Base-by-base conservation (phyloP, 2,797 vertebrate genomes). In the Vultur gryphus region DNA sequence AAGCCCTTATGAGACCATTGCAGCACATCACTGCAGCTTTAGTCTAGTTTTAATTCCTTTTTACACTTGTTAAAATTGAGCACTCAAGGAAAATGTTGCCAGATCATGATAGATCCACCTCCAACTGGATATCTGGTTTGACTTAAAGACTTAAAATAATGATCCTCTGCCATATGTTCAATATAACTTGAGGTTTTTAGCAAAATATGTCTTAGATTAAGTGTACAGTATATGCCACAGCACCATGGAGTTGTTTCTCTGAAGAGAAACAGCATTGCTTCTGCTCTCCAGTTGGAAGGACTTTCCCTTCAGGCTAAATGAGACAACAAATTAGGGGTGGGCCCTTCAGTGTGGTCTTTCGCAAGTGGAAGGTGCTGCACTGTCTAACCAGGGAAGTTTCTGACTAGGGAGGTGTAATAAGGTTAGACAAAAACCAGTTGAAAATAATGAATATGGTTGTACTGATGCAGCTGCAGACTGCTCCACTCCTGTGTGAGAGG, bases 321-420 rank as follows among this genome's bases (percentile, higher is more conserved):
- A 97, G 97, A 95, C 94, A 93, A 96, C 81, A 95, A 93, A 95
- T 96, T 90, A 80, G 93, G 94, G 96, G 88, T 94, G 93, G 89
- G 96, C 94, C 97, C 97, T 98, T 98, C 97, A 88, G 98, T 99
- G 98, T 98, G 98, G 98, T 98, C 98, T 80, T 92, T 88, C 46
- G 16, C 70, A 88, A 71, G 41, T 51, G 61, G 89, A 97, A 98
- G 97, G 95, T 98, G 93, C 73, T 94, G 65, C 29, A 55, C 69
- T 94, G 85, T 59, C 92, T 93, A 96, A 91, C 84, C 82, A 51
- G 85, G 86, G 89, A 95, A 91, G 90, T 97, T 98, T 97, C 97
- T 92, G 92, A 92, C 95, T 58, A 95, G 93, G 66, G 87, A 97
- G 65, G 89, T 91, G 51, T 67, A 87, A 69, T 89, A 85, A 98